phyloP scores from a whole-genome alignment of 2,113 vertebrate species.

The Aix galericulata region DNA sequence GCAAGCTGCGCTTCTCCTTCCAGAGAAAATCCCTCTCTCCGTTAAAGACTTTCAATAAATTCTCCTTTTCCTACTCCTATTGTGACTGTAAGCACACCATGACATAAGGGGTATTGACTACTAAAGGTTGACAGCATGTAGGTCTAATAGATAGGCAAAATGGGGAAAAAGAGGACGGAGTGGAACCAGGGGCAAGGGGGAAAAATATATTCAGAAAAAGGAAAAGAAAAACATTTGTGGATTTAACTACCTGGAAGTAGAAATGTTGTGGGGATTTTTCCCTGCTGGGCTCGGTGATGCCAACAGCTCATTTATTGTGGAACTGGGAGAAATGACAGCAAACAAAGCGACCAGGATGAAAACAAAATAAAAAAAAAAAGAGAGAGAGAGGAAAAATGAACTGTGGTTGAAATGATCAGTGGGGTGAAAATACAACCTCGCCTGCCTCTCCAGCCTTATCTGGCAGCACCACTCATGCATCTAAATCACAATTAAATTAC shows the following conservation, averaged over 20 bases:
- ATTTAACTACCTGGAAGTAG: constrained; percentile 6
- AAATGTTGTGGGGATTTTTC: background rate
- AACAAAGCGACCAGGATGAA: background rate
- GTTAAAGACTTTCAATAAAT: background rate
- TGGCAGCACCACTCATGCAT: constrained; percentile 7
- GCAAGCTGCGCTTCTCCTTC: background rate
- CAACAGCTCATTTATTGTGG: constrained; percentile 42
- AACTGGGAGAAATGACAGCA: background rate
- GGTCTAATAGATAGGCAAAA: background rate
- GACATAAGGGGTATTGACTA: constrained; percentile 1
- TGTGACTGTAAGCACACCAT: background rate
- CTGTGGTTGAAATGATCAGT: background rate
- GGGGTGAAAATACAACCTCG: background rate
- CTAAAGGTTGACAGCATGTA: background rate
- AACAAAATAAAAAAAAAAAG: background rate
- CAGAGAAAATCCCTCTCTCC: background rate
- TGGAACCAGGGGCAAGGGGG: background rate
- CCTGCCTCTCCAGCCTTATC: background rate
- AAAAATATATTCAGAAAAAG: background rate
- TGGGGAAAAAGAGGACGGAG: background rate
- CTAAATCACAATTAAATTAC: constrained; percentile 47
- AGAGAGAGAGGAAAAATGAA: background rate
- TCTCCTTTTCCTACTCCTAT: background rate
- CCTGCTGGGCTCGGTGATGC: background rate
- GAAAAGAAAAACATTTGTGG: background rate